Conservation (phyloP, 1,140 invertebrate species). For the Medauroidea extradentata region DNA sequence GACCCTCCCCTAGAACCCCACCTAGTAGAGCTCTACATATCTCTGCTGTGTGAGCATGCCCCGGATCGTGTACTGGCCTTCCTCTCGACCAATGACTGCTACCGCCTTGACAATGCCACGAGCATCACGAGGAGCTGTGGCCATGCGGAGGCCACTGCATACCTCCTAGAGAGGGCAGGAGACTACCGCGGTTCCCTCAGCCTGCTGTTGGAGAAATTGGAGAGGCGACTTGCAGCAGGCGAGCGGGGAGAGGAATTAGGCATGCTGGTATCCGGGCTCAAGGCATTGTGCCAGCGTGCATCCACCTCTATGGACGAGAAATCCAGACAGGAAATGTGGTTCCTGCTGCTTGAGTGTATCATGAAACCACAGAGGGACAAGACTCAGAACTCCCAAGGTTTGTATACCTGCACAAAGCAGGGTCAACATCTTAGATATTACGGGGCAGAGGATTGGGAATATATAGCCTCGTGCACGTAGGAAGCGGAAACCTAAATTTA, state of each 20-base stretch:
- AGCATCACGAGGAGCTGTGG: constrained; percentile 42
- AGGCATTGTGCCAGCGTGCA: constrained; percentile 49
- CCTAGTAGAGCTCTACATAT: constrained; percentile 58
- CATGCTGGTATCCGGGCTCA: constrained; percentile 39
- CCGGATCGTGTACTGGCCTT: constrained; percentile 46
- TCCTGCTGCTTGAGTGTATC: constrained; percentile 47
- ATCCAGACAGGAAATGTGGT: constrained; percentile 48
- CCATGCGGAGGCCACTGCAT: constrained; percentile 48
- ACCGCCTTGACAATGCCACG: constrained; percentile 44
- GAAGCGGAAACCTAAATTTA: too few species aligned
- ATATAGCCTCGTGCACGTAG: too few species aligned
- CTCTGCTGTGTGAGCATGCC: constrained; percentile 62
- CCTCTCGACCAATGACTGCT: constrained; percentile 44
- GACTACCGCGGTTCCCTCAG: constrained; percentile 49
- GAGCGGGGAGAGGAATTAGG: constrained; percentile 27
- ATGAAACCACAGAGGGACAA: constrained; percentile 6
- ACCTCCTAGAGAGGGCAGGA: constrained; percentile 51
- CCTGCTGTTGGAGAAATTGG: constrained; percentile 29
- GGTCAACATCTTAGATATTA: too few species aligned
- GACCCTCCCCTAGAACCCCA: constrained; percentile 48
- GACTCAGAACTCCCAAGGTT: not conserved
- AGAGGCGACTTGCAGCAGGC: not conserved
- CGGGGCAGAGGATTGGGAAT: too few species aligned
- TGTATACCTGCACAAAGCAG: too few species aligned
- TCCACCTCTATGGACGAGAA: constrained; percentile 47